Base-by-base conservation (phyloP, 2,113 vertebrate species). In the Rhipidura dahli region DNA sequence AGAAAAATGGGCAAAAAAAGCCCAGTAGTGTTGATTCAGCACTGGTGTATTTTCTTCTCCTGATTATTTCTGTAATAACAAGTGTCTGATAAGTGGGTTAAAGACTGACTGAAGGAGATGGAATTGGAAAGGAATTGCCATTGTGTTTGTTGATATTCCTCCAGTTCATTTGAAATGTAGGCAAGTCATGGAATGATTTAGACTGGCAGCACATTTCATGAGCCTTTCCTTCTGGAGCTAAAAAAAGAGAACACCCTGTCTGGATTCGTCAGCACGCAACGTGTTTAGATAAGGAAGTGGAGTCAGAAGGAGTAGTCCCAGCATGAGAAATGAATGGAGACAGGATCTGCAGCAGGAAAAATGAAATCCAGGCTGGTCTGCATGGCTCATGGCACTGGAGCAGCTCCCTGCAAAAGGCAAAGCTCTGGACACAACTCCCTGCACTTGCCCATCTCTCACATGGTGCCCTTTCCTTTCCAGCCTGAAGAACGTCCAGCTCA, bases 51-150 rank as follows among this genome's bases (percentile, higher is more conserved):
- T 96, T 95, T 87, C 89, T 81, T 91, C 68, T 89, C 76, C 66
- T 92, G 83, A 89, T 95, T 92, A 91, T 76, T 96, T 95, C 83
- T 95, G 89, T 87, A 96, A 95, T 89, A 95, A 68, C 45, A 91
- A 87, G 73, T 79, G 81, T 44, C 83, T 97, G 91, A 95, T 95
- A 95, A 95, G 91, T 93, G 89, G 72, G 87, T 57, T 95, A 96
- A 95, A 89, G 87, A 91, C 77, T 60, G 60, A 65, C 89, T 91
- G 91, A 64, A 83, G 73, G 87, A 89, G 91, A 53, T 37, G 89
- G 72, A 76, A 45, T 61, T 94, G 89, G 95, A 87, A 96, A 84
- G 92, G 73, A 72, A 84, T 57, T 79, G 83, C 77, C 53, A 24
- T 84, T 81, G 37, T 82, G 77, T 89, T 87, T 91, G 83, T 89